Evolutionary conservation across 2,888 invertebrate genomes (phyloP).

Genomic region (Rhabditoides inermis): DNA sequence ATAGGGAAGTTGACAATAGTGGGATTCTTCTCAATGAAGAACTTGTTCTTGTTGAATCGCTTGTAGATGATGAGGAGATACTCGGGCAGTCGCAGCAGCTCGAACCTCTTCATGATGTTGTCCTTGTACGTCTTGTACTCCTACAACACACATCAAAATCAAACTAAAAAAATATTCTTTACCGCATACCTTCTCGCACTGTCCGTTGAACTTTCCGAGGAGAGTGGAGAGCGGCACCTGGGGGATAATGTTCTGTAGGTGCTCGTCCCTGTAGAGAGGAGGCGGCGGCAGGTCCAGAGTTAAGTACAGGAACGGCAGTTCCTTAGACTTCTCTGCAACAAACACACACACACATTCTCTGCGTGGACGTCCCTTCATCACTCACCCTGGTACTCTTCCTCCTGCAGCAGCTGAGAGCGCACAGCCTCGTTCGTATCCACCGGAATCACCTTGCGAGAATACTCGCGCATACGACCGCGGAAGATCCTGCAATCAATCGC

Average conservation of each 20-base stretch:
- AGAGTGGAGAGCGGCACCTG: conserved; percentile 80
- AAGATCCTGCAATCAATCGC: conserved; percentile 62
- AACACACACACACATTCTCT: neutral
- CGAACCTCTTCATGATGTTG: conserved; percentile 90
- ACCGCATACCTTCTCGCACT: conserved; percentile 66
- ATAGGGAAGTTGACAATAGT: conserved; percentile 99
- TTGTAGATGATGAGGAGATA: conserved; percentile 79
- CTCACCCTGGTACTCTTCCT: conserved; percentile 41
- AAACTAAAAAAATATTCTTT: conserved; percentile 7
- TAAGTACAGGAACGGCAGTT: conserved; percentile 86
- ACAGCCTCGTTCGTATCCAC: conserved; percentile 63
- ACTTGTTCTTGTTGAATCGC: conserved; percentile 95
- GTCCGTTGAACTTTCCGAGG: conserved; percentile 89
- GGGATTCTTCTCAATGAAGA: conserved; percentile 96
- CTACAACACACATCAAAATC: conserved; percentile 19
- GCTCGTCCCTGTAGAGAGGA: conserved; percentile 91
- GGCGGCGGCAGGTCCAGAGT: conserved; percentile 95
- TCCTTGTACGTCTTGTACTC: conserved; percentile 99
- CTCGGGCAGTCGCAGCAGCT: conserved; percentile 71
- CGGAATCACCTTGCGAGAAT: conserved; percentile 80
- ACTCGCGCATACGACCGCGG: conserved; percentile 61
- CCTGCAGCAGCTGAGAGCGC: conserved; percentile 21
- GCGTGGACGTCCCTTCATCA: too few species aligned
- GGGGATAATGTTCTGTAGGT: conserved; percentile 95
- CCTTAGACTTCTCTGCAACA: conserved; percentile 67